Percentiles rank a stretch among this genome's conserved stretches.
These are phyloP conservation scores for Megalops atlanticus DNA, from an alignment of 2,113 vertebrate species.

Conservation along the genomic window DNA sequence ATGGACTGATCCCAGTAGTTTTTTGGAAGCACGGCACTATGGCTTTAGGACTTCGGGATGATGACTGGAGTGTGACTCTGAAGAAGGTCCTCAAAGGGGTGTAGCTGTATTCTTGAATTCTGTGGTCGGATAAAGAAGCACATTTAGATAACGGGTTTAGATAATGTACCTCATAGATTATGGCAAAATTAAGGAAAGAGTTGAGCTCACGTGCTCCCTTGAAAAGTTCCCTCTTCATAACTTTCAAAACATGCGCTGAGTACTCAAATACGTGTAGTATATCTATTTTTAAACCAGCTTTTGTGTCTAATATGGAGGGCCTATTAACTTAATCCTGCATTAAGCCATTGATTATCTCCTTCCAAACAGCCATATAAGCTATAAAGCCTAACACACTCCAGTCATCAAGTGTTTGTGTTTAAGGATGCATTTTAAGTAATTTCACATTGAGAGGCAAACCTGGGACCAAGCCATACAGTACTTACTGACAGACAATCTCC, in stretches of 20 bases:
- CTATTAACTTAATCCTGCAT: constrained; percentile 47
- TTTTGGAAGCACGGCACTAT: constrained; percentile 4
- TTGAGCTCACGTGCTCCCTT: too few species aligned
- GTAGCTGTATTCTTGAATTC: background rate
- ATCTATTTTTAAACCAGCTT: constrained; percentile 35
- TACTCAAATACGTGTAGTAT: constrained; percentile 12
- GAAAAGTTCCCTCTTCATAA: too few species aligned
- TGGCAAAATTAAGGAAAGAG: background rate
- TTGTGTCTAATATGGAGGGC: constrained; percentile 23
- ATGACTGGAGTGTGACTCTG: background rate
- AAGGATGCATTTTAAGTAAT: constrained; percentile 22
- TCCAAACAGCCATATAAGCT: constrained; percentile 19
- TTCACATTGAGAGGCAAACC: background rate
- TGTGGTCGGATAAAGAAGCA: background rate
- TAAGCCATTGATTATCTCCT: constrained; percentile 41
- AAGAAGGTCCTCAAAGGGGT: background rate
- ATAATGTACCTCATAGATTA: constrained; percentile 1
- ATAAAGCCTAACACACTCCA: constrained; percentile 26
- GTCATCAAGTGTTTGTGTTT: constrained; percentile 20
- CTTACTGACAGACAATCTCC: background rate
- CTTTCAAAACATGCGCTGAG: too few species aligned
- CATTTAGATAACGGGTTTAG: background rate
- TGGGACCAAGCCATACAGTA: too few species aligned
- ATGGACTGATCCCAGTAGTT: background rate
- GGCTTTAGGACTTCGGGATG: constrained; percentile 19